Conservation (phyloP, 2,797 vertebrate species). For the Toxotes lorentzi region DNA sequence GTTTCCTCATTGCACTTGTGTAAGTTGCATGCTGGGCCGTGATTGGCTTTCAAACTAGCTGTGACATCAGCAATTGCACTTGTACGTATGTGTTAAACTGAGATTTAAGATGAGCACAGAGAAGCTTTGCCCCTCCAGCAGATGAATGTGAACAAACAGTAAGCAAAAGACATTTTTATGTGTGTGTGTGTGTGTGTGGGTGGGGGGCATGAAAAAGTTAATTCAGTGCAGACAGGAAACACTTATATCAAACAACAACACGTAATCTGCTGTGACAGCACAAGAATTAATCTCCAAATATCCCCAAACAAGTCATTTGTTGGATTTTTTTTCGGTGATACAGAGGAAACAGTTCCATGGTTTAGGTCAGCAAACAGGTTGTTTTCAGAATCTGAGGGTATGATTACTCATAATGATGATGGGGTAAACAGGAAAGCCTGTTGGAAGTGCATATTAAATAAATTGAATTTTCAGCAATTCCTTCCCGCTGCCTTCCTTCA, state of each 20-base stretch:
- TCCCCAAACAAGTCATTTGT: conserved; percentile 1
- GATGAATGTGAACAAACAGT: neutral
- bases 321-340: conserved; percentile 1
- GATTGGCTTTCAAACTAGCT: neutral
- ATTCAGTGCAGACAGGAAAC: conserved; percentile 3
- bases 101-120: neutral
- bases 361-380: neutral
- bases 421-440: conserved; percentile 36
- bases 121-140: neutral
- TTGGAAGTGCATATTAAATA: conserved; percentile 32
- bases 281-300: neutral
- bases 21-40: neutral
- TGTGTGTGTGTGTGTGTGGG: neutral
- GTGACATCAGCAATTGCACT: conserved; percentile 2
- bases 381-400: conserved; percentile 9
- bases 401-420: conserved; percentile 22
- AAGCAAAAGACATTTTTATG: neutral
- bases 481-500: conserved; percentile 27
- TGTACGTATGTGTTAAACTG: neutral
- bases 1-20: neutral
- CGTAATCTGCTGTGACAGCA: conserved; percentile 9
- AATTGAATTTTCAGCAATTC: conserved; percentile 13
- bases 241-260: neutral
- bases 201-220: neutral
- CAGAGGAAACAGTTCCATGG: neutral